Evolutionary conservation across 2,113 vertebrate genomes (phyloP).

Genomic region (Epinephelus cyanopodus): DNA sequence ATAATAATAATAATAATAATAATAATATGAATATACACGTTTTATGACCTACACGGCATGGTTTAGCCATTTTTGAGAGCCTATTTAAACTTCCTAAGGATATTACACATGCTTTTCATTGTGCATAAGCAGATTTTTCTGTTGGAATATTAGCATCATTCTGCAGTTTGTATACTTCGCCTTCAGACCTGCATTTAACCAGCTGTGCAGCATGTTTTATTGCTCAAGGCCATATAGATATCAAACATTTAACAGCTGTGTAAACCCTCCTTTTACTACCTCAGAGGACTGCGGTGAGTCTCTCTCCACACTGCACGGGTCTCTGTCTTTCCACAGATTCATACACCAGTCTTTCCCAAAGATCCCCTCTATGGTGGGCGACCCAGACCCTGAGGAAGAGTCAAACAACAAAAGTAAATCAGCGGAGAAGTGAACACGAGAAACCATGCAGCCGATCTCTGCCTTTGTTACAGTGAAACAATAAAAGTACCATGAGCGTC

Average conservation of each 20-base stretch:
- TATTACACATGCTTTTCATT: not conserved
- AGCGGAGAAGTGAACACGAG: slow-evolving; percentile 4
- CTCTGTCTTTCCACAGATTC: slow-evolving; percentile 79
- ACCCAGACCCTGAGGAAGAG: slow-evolving; percentile 38
- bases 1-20: too few species aligned
- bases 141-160: not conserved
- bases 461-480: not conserved
- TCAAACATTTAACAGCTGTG: not conserved
- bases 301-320: slow-evolving; percentile 42
- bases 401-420: not conserved
- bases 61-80: not conserved
- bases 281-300: slow-evolving; percentile 35
- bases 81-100: not conserved
- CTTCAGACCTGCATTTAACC: not conserved
- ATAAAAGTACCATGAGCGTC: slow-evolving; percentile 41
- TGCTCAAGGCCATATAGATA: not conserved
- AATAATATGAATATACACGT: not conserved
- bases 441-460: not conserved
- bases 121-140: not conserved
- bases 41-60: not conserved
- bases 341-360: slow-evolving; percentile 84
- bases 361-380: slow-evolving; percentile 77
- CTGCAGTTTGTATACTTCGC: not conserved
- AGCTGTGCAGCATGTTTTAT: not conserved
- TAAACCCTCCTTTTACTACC: slow-evolving; percentile 39